Evolutionary conservation across 2,888 invertebrate genomes (phyloP), one percentile per base, ranked within the genome.

Genomic region (Amorpha juglandis): DNA sequence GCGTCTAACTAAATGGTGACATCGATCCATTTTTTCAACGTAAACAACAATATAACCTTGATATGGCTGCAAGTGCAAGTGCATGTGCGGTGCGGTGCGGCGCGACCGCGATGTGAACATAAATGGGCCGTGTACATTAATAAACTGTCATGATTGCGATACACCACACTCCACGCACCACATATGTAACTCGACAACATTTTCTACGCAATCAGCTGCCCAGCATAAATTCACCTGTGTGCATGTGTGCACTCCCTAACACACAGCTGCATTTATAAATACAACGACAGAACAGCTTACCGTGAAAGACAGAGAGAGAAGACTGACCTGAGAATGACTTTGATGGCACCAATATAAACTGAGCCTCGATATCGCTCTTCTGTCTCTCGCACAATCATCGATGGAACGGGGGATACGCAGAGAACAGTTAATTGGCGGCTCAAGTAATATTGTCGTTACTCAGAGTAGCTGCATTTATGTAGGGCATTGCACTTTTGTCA

Each of bases 401-500:
- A 55, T 64, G 67, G 64, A 62, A 65, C 48, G 64, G 53, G 63
- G 63, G 67, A 74, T 72, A 67, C 64, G 67, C 67, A 63, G 68
- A 69, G 69, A 66, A 65, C 52, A 38, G 27, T 42, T 42, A 33
- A 38, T 63, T 63, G 63, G 69, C 35, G 62, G 74, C 6, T 72
- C 74, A 64, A 68, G 55, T 35, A 66, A 63, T 16, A 67, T 51
- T 73, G 69, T 66, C 64, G 69, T 64, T 66, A 35, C 51, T 66
- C 27, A 6, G 53, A 33, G 33, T 53, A 11, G 45, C 38, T 65
- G 55, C 55, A 53, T n/a, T 45, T 69, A 69, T 63, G 48, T 38
- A 71, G 72, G 73, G 42, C 67, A 65, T 70, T 84, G 84, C 84
- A 86, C 78, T 83, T 88, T 86, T 82, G 77, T 62, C 70, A 68